These are phyloP conservation scores for Nephotettix cincticeps DNA, from an alignment of 1,140 invertebrate species.

Conservation along the genomic window DNA sequence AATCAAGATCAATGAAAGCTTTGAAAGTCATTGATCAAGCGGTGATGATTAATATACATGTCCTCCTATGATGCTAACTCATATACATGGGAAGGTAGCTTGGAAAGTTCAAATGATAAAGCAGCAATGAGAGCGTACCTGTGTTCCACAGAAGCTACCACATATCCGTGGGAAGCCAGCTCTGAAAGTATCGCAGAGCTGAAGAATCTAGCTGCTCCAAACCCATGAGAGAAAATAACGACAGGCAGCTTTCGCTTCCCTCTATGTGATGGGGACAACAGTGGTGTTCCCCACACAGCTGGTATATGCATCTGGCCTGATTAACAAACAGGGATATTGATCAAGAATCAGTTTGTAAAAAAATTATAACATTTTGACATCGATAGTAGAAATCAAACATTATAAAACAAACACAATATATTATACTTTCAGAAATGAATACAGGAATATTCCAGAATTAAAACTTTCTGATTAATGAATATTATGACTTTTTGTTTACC, in stretches of 20 bases:
- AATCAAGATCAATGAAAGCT: neutral
- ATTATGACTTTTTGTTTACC: neutral
- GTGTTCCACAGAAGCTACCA: conserved; percentile 65
- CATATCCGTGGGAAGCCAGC: conserved; percentile 63
- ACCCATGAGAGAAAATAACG: conserved; percentile 66
- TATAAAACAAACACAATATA: neutral
- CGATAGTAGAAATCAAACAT: no score
- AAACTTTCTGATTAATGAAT: neutral
- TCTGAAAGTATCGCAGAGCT: conserved; percentile 61
- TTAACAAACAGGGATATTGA: no score
- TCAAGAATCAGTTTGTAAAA: no score
- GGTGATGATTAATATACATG: no score
- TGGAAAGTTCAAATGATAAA: neutral
- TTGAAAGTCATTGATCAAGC: no score
- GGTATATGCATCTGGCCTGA: conserved; percentile 55
- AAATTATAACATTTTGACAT: no score
- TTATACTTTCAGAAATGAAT: neutral
- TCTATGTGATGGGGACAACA: conserved; percentile 31
- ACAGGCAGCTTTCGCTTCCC: conserved; percentile 54
- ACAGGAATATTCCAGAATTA: conserved; percentile 7
- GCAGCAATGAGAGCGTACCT: conserved; percentile 47
- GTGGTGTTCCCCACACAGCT: conserved; percentile 53
- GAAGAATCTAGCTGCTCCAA: conserved; percentile 60
- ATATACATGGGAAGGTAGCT: neutral
- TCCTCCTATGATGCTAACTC: neutral